These are phyloP conservation scores for Spodoptera litura DNA, from an alignment of 1,140 invertebrate genomes.

Conservation along the genomic window DNA sequence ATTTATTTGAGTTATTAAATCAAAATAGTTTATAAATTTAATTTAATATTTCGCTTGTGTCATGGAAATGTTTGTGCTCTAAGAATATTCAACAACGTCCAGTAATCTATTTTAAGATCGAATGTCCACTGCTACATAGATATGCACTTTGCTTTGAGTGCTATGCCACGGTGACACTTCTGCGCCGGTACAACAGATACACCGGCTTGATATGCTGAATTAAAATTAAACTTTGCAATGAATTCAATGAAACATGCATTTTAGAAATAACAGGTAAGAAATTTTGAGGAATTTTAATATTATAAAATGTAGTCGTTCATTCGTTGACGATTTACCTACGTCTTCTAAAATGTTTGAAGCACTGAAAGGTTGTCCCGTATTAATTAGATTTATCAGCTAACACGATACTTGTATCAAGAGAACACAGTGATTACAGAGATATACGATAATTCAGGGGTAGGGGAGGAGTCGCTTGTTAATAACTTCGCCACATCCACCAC, in stretches of 20 bases:
- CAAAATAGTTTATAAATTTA: conserved; percentile 1
- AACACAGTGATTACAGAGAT: no score
- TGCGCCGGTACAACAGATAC: conserved; percentile 6
- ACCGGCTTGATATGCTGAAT: background rate
- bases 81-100: conserved; percentile 29
- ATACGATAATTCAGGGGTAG: no score
- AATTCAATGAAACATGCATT: background rate
- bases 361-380: no score
- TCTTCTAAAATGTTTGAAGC: no score
- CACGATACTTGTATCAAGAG: no score
- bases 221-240: background rate
- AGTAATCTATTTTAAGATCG: conserved; percentile 50
- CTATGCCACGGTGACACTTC: conserved; percentile 37
- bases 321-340: no score
- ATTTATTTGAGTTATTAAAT: background rate
- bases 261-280: background rate
- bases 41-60: conserved; percentile 31
- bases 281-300: no score
- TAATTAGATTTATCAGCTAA: no score
- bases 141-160: conserved; percentile 52
- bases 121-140: conserved; percentile 46
- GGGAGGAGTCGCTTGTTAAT: no score
- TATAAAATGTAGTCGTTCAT: no score
- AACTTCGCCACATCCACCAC: conserved; percentile 2
- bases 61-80: conserved; percentile 33